Base-by-base conservation (phyloP, 2,113 vertebrate species). In the Ptychochromis oligacanthus region DNA sequence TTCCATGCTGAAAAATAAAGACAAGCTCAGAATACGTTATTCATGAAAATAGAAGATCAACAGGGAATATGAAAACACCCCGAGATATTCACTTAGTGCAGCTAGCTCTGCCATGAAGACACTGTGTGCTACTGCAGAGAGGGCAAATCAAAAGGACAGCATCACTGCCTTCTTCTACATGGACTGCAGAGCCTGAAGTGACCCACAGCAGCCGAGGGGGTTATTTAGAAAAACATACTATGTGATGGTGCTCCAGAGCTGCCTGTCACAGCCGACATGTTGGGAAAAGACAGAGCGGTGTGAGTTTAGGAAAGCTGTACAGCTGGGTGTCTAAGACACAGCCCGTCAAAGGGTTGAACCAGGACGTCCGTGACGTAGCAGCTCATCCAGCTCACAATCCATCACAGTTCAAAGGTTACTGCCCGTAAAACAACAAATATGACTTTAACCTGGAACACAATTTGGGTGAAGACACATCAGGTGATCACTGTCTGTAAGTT, bases 71-170 rank as follows among this genome's bases (percentile, higher is more conserved):
- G 20, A 55, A 55, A 74, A 34, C 26, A 74, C 38, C 60, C 54
- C 31, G 64, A 46, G 60, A 57, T 43, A 22, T 58, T 80, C 52
- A 40, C 52, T 70, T 57, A 20, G 24, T 46, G 62, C 18, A 70
- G 40, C 22, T 15, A 57, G 24, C 31, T 55, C 58, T 52, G 46
- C 61, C 54, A 57, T 46, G 28, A 70, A 70, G 40, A 80, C 14
- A 6, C 60, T 56, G 31, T 52, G 31, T 62, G 22, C 64, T 49
- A 28, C 64, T 70, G 64, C 64, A 70, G 49, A 34, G 26, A 55
- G 60, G 78, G 34, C 14, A 55, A 80, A 80, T 70, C 36, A 56
- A 28, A 79, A 52, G 46, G 59, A 79, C 77, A 54, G 59, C 77
- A 55, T 52, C 40, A 18, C 28, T 54, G 14, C 14, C 26, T 54